Conservation (phyloP, 2,797 vertebrate species). For the Spizella passerina region DNA sequence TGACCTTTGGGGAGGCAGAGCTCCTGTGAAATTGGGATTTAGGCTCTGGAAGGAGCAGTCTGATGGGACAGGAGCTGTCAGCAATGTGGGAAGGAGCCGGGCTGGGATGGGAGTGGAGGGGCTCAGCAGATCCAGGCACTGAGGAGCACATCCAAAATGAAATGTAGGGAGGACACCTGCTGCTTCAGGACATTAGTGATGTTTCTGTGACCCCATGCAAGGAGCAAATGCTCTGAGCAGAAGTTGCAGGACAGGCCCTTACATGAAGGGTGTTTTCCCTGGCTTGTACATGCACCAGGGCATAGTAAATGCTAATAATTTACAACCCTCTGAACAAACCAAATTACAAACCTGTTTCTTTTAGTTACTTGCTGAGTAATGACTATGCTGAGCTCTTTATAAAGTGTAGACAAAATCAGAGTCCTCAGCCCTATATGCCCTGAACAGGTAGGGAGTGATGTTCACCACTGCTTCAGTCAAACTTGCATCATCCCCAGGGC, state of each 20-base stretch:
- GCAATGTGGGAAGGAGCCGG: not conserved
- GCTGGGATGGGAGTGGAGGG: fast-evolving
- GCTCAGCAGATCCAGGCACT: not conserved
- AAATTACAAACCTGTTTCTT: not conserved
- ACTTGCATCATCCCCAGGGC: not conserved
- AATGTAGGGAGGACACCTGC: not conserved
- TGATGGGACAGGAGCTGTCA: not conserved
- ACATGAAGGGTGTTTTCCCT: not conserved
- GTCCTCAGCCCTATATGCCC: not conserved
- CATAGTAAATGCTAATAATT: not conserved
- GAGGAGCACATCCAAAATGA: not conserved
- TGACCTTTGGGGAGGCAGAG: not conserved
- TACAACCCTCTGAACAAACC: not conserved
- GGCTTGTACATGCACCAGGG: not conserved
- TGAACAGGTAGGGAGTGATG: not conserved
- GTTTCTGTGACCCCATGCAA: not conserved
- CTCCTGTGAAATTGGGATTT: not conserved
- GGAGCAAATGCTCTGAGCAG: not conserved
- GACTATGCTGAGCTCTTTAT: not conserved
- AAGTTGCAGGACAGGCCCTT: not conserved
- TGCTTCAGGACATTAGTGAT: not conserved
- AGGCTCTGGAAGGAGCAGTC: not conserved
- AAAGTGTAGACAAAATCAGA: not conserved
- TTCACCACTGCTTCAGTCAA: not conserved
- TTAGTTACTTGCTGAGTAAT: constrained; percentile 4